Conservation (phyloP, 2,113 vertebrate genomes). For the Silurus asotus region DNA sequence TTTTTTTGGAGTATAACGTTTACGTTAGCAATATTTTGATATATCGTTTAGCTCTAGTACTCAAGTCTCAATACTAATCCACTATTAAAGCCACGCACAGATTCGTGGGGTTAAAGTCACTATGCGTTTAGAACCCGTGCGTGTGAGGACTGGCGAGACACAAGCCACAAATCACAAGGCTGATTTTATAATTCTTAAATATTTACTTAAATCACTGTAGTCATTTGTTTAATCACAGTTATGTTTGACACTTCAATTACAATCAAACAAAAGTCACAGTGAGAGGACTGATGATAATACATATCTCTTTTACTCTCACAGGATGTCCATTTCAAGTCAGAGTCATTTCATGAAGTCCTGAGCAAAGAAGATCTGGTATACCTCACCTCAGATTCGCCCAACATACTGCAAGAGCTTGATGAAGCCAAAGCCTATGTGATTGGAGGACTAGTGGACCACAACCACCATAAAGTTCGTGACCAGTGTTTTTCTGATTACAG, state of each 20-base stretch:
- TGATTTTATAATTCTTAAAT: not conserved
- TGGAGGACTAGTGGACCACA: constrained; percentile 96
- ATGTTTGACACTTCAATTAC: not conserved
- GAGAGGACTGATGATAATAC: not conserved
- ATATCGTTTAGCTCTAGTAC: no score
- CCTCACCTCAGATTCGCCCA: constrained; percentile 95
- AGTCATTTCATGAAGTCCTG: constrained; percentile 85
- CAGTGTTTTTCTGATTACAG: not conserved
- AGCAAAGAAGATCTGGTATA: constrained; percentile 88
- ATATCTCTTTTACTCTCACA: constrained; percentile 54
- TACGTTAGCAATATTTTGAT: no score
- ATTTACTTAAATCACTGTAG: not conserved
- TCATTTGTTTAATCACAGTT: not conserved
- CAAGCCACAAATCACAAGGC: not conserved
- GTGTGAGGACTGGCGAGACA: not conserved
- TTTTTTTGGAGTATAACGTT: no score
- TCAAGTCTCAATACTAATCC: no score
- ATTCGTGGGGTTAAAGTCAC: no score
- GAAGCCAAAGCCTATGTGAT: constrained; percentile 91
- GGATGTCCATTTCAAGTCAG: constrained; percentile 87
- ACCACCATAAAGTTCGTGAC: constrained; percentile 90
- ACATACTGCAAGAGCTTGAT: constrained; percentile 85
- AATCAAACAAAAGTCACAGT: not conserved
- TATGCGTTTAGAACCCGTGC: not conserved
- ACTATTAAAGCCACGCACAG: no score